These are phyloP conservation scores for Diadumene lineata DNA, from an alignment of 92 coral and sea anemone genomes.

Conservation along the genomic window DNA sequence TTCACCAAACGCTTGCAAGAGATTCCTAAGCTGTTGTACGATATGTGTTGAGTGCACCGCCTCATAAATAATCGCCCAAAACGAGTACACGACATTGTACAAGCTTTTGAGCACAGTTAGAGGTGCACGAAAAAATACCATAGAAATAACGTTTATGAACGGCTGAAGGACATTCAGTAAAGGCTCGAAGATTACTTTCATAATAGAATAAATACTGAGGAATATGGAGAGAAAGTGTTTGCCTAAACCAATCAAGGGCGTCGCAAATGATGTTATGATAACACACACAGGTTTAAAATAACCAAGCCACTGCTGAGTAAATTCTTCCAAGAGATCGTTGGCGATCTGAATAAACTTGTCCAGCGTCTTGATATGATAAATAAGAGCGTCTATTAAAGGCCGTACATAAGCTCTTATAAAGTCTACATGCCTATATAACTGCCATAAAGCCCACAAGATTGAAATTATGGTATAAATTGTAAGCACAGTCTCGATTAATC, in stretches of 20 bases:
- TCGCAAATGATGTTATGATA: conserved; percentile 62
- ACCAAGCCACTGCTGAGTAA: conserved; percentile 88
- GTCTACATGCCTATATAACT: conserved; percentile 92
- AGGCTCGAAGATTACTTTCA: conserved; percentile 55
- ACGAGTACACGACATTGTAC: conserved; percentile 39
- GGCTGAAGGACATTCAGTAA: conserved; percentile 59
- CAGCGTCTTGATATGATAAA: conserved; percentile 73
- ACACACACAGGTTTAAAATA: conserved; percentile 89
- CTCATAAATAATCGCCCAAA: conserved; percentile 59
- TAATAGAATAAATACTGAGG: conserved; percentile 26
- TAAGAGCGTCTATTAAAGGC: conserved; percentile 77
- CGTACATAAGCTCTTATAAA: conserved; percentile 80
- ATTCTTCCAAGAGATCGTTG: conserved; percentile 77
- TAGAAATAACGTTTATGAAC: conserved; percentile 33
- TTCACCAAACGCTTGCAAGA: conserved; percentile 38
- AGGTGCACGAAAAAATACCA: conserved; percentile 62
- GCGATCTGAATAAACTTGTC: conserved; percentile 73
- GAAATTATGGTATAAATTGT: conserved; percentile 83
- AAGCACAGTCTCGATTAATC: conserved; percentile 61
- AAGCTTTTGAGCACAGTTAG: conserved; percentile 49
- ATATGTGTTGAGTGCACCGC: conserved; percentile 51
- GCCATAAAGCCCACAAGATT: conserved; percentile 98
- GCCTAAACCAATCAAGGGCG: conserved; percentile 63
- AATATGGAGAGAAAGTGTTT: conserved; percentile 54
- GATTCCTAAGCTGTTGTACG: conserved; percentile 22